Percentiles rank a stretch among this genome's conserved stretches.
phyloP scores from a whole-genome alignment of 2,888 invertebrate species.

The Leptopilina myrica region DNA sequence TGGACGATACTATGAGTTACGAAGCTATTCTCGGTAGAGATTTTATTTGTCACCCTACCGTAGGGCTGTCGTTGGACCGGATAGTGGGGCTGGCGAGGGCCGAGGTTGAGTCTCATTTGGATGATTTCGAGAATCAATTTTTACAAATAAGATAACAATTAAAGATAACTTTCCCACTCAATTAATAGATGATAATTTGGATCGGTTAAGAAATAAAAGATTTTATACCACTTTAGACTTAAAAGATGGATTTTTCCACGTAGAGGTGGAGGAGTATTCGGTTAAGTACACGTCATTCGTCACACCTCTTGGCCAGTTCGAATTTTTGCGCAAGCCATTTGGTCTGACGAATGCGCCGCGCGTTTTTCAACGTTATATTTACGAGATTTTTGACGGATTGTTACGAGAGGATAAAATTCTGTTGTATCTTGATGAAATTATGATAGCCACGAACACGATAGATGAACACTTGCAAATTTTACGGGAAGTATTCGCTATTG shows the following conservation, averaged over 20 bases:
- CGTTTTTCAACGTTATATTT: slow-evolving; percentile 39
- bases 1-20: slow-evolving; percentile 41
- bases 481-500: neutral
- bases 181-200: slow-evolving; percentile 62
- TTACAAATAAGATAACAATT: slow-evolving; percentile 58
- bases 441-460: slow-evolving; percentile 16
- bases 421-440: slow-evolving; percentile 32
- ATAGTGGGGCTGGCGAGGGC: neutral
- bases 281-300: slow-evolving; percentile 56
- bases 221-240: slow-evolving; percentile 64
- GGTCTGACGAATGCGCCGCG: slow-evolving; percentile 61
- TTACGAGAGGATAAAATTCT: slow-evolving; percentile 17
- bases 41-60: slow-evolving; percentile 11
- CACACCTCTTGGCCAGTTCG: slow-evolving; percentile 62
- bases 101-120: neutral
- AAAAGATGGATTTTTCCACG: slow-evolving; percentile 63
- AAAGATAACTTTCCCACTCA: slow-evolving; percentile 60
- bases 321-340: slow-evolving; percentile 64
- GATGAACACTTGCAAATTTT: slow-evolving; percentile 17
- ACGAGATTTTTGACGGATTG: slow-evolving; percentile 1
- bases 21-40: slow-evolving; percentile 41
- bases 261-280: slow-evolving; percentile 8
- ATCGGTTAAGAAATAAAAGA: slow-evolving; percentile 58
- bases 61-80: neutral
- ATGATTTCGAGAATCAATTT: neutral